Percentiles rank a stretch among this genome's conserved stretches.
phyloP scores from a whole-genome alignment of 2,888 invertebrate genomes.

The Microctonus hyperodae region DNA sequence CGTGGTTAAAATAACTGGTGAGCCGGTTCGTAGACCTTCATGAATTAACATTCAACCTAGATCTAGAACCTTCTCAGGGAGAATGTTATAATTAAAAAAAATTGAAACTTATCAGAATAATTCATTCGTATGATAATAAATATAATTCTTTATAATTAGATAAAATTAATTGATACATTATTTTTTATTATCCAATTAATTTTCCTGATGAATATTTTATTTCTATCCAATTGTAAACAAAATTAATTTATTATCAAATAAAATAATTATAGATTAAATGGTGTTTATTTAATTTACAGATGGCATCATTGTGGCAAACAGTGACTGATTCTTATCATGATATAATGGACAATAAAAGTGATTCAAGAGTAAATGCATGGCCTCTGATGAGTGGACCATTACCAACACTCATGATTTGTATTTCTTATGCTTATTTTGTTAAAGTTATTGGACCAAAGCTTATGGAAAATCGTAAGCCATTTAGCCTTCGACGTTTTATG shows the following conservation, averaged over 20 bases:
- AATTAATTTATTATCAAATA: too few species aligned
- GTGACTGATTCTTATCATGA: constrained; percentile 75
- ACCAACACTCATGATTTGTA: constrained; percentile 78
- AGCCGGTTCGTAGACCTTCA: constrained; percentile 31
- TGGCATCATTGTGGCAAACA: constrained; percentile 68
- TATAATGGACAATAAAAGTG: constrained; percentile 85
- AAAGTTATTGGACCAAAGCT: constrained; percentile 80
- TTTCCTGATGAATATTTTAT: background rate
- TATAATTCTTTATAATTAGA: too few species aligned
- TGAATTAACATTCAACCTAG: constrained; percentile 30
- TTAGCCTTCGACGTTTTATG: constrained; percentile 76
- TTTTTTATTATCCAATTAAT: background rate
- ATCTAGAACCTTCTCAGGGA: constrained; percentile 27
- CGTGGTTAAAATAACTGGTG: background rate
- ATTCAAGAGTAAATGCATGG: constrained; percentile 82
- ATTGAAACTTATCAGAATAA: too few species aligned
- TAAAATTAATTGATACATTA: too few species aligned
- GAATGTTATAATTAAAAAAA: too few species aligned
- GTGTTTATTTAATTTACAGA: constrained; percentile 57
- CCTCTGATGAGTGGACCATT: constrained; percentile 83
- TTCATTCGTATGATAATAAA: constrained; percentile 1
- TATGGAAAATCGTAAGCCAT: constrained; percentile 88
- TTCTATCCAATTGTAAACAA: background rate
- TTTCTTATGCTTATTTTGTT: constrained; percentile 77
- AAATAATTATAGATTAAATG: background rate